These are phyloP conservation scores for Antheraea assamensis DNA, from an alignment of 2,888 invertebrate species.

Conservation along the genomic window DNA sequence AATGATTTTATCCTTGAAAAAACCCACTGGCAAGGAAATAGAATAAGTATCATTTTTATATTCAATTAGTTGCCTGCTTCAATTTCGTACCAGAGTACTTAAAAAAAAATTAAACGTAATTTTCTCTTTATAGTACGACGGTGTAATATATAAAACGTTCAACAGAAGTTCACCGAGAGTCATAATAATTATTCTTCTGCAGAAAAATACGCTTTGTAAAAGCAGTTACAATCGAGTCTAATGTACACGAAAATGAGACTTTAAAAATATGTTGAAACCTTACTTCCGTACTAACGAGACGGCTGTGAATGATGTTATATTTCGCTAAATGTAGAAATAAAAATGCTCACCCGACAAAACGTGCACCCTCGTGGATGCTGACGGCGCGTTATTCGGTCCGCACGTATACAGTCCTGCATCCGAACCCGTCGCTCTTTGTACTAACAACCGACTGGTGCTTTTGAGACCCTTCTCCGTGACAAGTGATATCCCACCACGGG, in stretches of 20 bases:
- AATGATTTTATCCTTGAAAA: neutral
- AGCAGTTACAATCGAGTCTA: neutral
- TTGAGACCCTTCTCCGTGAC: slow-evolving; percentile 92
- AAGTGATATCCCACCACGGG: slow-evolving; percentile 93
- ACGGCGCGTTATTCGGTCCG: slow-evolving; percentile 91
- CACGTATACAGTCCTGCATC: slow-evolving; percentile 94
- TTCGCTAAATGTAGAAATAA: neutral
- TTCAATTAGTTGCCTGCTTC: no score
- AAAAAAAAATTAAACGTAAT: no score
- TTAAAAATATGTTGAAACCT: slow-evolving; percentile 10
- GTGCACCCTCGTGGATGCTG: slow-evolving; percentile 90
- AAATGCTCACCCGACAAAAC: slow-evolving; percentile 88
- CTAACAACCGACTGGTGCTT: slow-evolving; percentile 91
- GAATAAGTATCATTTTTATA: neutral
- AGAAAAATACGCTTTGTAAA: neutral
- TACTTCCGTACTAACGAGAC: neutral
- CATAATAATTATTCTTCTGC: neutral
- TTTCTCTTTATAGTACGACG: no score
- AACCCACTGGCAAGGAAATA: neutral
- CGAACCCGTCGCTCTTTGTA: slow-evolving; percentile 89
- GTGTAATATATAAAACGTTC: neutral
- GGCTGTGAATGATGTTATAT: slow-evolving; percentile 1
- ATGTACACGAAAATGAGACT: slow-evolving; percentile 2
- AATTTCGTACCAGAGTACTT: no score
- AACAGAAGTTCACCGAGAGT: neutral